Evolutionary conservation across 2,888 invertebrate species (phyloP).

Genomic region (Hylaea fasciaria): DNA sequence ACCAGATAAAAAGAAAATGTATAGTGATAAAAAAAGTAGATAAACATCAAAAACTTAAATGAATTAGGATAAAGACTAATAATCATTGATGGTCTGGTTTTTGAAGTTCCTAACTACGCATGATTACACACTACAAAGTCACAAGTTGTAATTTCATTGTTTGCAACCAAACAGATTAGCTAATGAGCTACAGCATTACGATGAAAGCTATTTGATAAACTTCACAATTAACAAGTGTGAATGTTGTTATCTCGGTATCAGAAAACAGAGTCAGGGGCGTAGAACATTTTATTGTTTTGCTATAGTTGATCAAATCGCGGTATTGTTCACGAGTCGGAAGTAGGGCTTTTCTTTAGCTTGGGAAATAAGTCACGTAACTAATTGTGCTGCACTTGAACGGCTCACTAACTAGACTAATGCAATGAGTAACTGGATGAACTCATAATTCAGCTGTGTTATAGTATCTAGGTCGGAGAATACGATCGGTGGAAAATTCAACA

Average conservation of each 20-base stretch:
- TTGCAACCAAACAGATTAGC: constrained; percentile 8
- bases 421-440: constrained; percentile 18
- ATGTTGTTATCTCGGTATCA: constrained; percentile 31
- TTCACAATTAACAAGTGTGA: constrained; percentile 39
- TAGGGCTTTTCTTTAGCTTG: constrained; percentile 75
- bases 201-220: constrained; percentile 39
- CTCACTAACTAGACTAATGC: constrained; percentile 35
- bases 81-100: not conserved
- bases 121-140: not conserved
- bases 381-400: constrained; percentile 46
- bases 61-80: no score
- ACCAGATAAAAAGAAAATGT: constrained; percentile 8
- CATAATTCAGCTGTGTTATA: constrained; percentile 27
- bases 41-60: not conserved
- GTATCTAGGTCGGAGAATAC: not conserved
- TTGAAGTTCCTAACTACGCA: not conserved
- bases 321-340: constrained; percentile 68
- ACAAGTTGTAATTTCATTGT: constrained; percentile 1
- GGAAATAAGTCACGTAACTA: constrained; percentile 64
- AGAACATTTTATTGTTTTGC: constrained; percentile 39
- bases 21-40: not conserved
- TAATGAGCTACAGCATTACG: constrained; percentile 17
- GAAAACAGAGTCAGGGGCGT: constrained; percentile 35
- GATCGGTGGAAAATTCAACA: constrained; percentile 2
- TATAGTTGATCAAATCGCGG: constrained; percentile 45